A percentile compares a stretch with the other conserved stretches of the same genome.
phyloP scores from a whole-genome alignment of 2,888 invertebrate genomes.

The Oligia latruncula region DNA sequence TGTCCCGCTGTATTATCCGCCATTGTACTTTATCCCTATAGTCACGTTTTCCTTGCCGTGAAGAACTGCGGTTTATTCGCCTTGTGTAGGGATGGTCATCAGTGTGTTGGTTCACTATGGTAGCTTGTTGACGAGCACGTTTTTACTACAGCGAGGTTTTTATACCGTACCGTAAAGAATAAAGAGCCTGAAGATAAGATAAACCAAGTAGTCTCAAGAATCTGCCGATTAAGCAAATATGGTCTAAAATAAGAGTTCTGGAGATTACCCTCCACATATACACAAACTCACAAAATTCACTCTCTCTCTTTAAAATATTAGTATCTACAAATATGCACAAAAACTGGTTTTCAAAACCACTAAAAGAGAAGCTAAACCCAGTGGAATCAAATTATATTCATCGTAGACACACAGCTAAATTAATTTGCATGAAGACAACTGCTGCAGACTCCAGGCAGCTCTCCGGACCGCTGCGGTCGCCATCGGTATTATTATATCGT shows the following conservation, averaged over 20 bases:
- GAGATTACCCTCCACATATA: background rate
- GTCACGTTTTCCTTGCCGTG: background rate
- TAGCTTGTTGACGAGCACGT: too few species aligned
- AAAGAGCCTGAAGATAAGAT: background rate
- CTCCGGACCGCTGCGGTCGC: slow-evolving; percentile 1
- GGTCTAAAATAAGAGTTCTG: background rate
- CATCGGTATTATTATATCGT: slow-evolving; percentile 18
- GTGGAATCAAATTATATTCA: slow-evolving; percentile 31
- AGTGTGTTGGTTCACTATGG: background rate
- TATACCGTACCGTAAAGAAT: too few species aligned
- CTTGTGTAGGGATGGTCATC: background rate
- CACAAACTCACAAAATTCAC: background rate
- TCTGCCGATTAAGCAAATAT: background rate
- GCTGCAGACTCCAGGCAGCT: background rate
- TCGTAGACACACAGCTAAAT: slow-evolving; percentile 33
- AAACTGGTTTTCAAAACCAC: background rate
- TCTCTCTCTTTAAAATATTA: background rate
- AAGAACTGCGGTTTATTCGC: background rate
- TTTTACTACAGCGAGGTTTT: too few species aligned
- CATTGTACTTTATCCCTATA: background rate
- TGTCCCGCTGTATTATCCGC: background rate
- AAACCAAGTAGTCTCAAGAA: background rate
- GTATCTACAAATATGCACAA: background rate
- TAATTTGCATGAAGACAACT: slow-evolving; percentile 36
- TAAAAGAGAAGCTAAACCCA: background rate